Evolutionary conservation across 2,888 invertebrate species (phyloP).

Genomic region (Taphrorychus bicolor): DNA sequence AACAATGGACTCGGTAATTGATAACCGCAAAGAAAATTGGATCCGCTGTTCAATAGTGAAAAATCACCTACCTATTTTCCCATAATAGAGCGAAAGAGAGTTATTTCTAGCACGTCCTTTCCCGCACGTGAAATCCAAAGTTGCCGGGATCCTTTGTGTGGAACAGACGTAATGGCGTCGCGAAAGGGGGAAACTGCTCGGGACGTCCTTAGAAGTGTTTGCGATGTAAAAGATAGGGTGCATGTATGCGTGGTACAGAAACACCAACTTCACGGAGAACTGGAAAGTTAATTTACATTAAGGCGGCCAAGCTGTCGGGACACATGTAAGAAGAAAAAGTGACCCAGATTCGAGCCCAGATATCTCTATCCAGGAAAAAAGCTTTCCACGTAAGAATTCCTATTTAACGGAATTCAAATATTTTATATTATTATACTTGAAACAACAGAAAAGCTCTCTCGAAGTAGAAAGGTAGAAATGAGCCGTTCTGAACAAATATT

Average conservation of each 20-base stretch:
- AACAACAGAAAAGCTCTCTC: conserved; percentile 19
- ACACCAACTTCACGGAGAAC: conserved; percentile 32
- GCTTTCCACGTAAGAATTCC: not conserved
- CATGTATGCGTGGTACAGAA: conserved; percentile 25
- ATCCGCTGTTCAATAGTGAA: not conserved
- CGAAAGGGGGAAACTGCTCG: conserved; percentile 30
- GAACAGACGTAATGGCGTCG: conserved; percentile 33
- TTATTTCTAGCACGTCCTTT: conserved; percentile 1
- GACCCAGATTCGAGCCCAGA: not conserved
- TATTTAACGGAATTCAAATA: conserved; percentile 29
- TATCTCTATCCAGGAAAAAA: too few relatives aligned
- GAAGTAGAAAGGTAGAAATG: conserved; percentile 28
- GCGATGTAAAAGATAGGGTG: conserved; percentile 39
- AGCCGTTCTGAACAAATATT: conserved; percentile 35
- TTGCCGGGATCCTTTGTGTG: conserved; percentile 29
- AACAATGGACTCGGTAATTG: not conserved
- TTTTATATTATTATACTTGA: conserved; percentile 24
- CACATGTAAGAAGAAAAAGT: not conserved
- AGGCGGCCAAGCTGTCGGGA: not conserved
- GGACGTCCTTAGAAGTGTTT: conserved; percentile 38
- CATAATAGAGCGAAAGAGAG: not conserved
- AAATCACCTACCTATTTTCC: not conserved
- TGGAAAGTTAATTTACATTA: conserved; percentile 32
- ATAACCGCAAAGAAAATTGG: not conserved
- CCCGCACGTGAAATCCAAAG: conserved; percentile 20